phyloP scores from a whole-genome alignment of 2,888 invertebrate species.

The Eilema sororculum region DNA sequence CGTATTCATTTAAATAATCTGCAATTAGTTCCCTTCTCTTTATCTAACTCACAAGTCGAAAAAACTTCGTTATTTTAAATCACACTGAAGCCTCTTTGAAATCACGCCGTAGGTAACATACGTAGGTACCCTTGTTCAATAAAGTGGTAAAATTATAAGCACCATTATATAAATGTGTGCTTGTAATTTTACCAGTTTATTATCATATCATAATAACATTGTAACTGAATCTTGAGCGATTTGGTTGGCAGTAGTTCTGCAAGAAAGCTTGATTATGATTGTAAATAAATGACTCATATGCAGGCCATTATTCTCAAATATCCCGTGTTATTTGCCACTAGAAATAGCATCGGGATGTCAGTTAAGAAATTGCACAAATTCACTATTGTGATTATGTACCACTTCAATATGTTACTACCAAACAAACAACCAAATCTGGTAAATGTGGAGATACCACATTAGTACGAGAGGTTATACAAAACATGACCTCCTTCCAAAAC shows the following conservation, averaged over 20 bases:
- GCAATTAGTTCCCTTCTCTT: background rate
- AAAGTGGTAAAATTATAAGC: background rate
- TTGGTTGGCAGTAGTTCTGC: background rate
- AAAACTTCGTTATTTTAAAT: background rate
- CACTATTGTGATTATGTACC: background rate
- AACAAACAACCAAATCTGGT: background rate
- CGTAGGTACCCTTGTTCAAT: background rate
- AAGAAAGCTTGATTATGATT: no score
- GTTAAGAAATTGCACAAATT: background rate
- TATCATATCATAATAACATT: background rate
- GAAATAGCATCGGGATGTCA: background rate
- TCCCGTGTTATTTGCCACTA: no score
- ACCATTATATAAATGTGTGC: no score
- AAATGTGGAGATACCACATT: constrained; percentile 3
- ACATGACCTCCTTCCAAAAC: constrained; percentile 6
- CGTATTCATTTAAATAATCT: background rate
- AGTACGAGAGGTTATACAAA: constrained; percentile 10
- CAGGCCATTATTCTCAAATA: no score
- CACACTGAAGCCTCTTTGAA: background rate
- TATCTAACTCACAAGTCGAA: background rate
- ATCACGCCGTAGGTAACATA: background rate
- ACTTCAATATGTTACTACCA: background rate
- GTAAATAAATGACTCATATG: no score
- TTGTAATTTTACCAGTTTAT: no score
- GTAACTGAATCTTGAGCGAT: background rate